Evolutionary conservation across 2,888 invertebrate species (phyloP), one percentile per base, ranked within the genome.

Genomic region (Leucophenga montana): DNA sequence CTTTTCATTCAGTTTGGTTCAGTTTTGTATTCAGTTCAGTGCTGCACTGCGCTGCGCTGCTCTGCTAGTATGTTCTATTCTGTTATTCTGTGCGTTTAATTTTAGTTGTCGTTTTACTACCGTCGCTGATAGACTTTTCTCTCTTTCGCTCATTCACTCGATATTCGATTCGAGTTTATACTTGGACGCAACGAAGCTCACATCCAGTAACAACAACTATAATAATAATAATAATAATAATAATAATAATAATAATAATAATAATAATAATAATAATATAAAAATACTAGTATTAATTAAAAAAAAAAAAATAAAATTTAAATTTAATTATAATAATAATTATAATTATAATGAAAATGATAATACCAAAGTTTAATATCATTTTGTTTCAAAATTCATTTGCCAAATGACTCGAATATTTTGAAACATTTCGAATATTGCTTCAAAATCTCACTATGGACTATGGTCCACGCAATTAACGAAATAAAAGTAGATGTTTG

Each of bases 61-160:
- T 54, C 22, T 20, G n/a, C n/a, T 59, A n/a, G n/a, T n/a, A 39
- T 39, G 8, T 39, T 39, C 39, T 39, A 11, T 39, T 11, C 39
- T 39, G 11, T 39, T 39, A 11, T 39, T 39, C 39, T 11, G 39
- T 39, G 39, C 11, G 39, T 39, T 39, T 11, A 39, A 39, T 82
- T 79, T 82, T 78, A 84, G 84, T 83, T 79, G 84, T 76, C 83
- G 82, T 83, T 83, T 82, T 77, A 82, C 83, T 81, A 77, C 78
- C 78, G 81, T 73, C 82, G 82, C 80, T 79, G 82, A 79, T 81
- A 82, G 82, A 81, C 46, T 54, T 67, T 66, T 53, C 46, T 56
- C 39, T 39, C 9, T 39, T 39, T 39, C 53, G 39, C 22, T 4
- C 16, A 66, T 61, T 44, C 67, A 59, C 69, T 70, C 57, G 27